A percentile compares a stretch with the other conserved stretches of the same genome.
These are phyloP conservation scores for Ferrisia virgata DNA, from an alignment of 2,888 invertebrate species.

Conservation along the genomic window DNA sequence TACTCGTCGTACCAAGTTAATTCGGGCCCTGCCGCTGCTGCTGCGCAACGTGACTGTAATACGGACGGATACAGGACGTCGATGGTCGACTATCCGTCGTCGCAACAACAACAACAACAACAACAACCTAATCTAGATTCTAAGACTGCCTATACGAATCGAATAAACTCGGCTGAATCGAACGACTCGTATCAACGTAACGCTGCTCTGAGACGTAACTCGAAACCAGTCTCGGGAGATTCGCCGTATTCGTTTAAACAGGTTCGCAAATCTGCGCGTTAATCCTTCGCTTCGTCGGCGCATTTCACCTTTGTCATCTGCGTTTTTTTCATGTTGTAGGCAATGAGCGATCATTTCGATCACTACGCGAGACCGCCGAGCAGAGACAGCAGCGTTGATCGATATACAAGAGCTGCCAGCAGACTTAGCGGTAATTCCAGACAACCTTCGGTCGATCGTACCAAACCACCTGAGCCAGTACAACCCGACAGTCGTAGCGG, in stretches of 20 bases:
- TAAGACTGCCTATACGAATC: slow-evolving; percentile 22
- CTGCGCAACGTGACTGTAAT: background rate
- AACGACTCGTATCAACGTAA: slow-evolving; percentile 41
- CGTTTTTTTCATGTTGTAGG: slow-evolving; percentile 54
- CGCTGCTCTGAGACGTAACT: slow-evolving; percentile 56
- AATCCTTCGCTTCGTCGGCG: background rate
- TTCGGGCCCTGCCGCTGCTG: too few relatives aligned
- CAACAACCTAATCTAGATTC: background rate
- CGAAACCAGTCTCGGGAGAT: slow-evolving; percentile 58
- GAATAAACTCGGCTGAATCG: slow-evolving; percentile 18
- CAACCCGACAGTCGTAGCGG: slow-evolving; percentile 4
- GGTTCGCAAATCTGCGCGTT: slow-evolving; percentile 45
- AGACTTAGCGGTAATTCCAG: slow-evolving; percentile 65
- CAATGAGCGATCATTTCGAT: slow-evolving; percentile 87
- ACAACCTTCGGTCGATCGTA: slow-evolving; percentile 72
- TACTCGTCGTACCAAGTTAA: background rate
- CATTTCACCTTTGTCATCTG: background rate
- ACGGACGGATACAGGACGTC: slow-evolving; percentile 1
- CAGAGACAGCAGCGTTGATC: slow-evolving; percentile 80
- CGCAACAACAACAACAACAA: too few relatives aligned
- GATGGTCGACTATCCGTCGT: background rate
- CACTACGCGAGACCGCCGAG: slow-evolving; percentile 90
- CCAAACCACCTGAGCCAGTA: slow-evolving; percentile 54
- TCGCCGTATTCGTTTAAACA: slow-evolving; percentile 55
- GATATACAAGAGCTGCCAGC: slow-evolving; percentile 69